Conservation (phyloP, 2,888 invertebrate species). For the Agrotis puta region DNA sequence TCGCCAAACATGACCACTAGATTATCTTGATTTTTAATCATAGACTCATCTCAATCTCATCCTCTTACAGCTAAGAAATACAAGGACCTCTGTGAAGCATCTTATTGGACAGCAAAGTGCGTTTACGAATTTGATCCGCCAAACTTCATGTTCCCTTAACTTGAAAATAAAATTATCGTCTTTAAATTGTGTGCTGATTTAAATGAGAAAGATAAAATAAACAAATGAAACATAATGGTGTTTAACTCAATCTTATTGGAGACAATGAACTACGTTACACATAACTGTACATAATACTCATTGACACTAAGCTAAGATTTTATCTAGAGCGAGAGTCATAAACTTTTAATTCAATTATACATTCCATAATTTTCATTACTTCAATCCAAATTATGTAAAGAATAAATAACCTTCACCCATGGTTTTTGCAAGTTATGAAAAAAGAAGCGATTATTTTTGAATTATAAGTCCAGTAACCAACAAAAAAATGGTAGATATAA, state of each 20-base stretch:
- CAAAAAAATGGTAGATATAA: constrained; percentile 18
- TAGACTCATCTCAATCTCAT: not conserved
- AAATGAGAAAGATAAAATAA: constrained; percentile 5
- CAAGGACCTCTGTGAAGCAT: constrained; percentile 73
- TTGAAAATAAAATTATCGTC: not conserved
- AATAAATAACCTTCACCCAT: not conserved
- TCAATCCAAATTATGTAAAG: not conserved
- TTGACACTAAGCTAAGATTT: not conserved
- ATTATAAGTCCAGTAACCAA: constrained; percentile 26
- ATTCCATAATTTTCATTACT: not conserved
- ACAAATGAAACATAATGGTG: not conserved
- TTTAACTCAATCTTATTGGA: constrained; percentile 10
- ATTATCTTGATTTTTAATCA: no score
- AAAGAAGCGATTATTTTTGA: constrained; percentile 32
- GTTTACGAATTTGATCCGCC: constrained; percentile 74
- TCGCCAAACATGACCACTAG: not conserved
- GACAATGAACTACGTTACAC: not conserved
- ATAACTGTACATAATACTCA: not conserved
- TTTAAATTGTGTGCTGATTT: not conserved
- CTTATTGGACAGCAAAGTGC: constrained; percentile 79
- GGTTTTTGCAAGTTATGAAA: constrained; percentile 6
- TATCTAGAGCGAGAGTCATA: not conserved
- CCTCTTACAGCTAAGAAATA: constrained; percentile 75
- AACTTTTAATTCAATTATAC: not conserved
- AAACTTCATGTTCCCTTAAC: constrained; percentile 75